Evolutionary conservation across 2,113 vertebrate species (phyloP).

Genomic region (Cyanocitta stelleri): DNA sequence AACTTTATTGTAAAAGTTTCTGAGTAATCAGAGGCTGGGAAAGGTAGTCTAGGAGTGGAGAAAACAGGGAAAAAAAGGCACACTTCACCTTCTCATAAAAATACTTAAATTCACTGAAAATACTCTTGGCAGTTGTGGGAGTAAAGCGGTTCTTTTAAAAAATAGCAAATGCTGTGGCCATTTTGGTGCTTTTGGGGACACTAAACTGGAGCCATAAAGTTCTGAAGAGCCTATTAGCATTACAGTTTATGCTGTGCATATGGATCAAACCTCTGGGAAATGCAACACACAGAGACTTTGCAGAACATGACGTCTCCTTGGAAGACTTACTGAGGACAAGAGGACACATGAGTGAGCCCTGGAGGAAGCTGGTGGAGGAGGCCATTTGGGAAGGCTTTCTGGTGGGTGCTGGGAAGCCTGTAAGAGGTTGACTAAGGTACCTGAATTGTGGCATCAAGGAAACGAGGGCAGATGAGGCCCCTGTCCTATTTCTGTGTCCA

Average conservation of each 20-base stretch:
- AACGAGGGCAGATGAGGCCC: neutral
- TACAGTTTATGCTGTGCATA: neutral
- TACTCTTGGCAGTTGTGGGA: neutral
- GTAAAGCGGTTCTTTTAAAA: neutral
- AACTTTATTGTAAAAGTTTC: neutral
- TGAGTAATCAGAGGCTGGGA: neutral
- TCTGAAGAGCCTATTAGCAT: neutral
- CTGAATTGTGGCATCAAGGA: neutral
- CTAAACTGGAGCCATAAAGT: neutral
- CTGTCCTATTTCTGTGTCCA: neutral
- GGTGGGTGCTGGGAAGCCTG: neutral
- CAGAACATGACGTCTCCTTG: neutral
- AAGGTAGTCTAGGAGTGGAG: neutral
- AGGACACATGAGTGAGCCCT: rapidly evolving
- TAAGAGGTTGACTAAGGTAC: rapidly evolving
- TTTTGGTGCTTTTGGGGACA: neutral
- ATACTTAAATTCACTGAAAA: neutral
- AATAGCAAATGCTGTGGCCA: neutral
- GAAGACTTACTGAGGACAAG: neutral
- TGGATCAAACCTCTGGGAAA: neutral
- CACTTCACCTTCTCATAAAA: neutral
- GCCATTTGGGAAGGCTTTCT: neutral
- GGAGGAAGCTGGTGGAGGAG: neutral
- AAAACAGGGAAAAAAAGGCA: neutral
- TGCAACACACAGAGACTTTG: rapidly evolving